A percentile compares a stretch with the other conserved stretches of the same genome.
phyloP scores from a whole-genome alignment of 2,113 vertebrate species.

The Syngnathus scovelli region DNA sequence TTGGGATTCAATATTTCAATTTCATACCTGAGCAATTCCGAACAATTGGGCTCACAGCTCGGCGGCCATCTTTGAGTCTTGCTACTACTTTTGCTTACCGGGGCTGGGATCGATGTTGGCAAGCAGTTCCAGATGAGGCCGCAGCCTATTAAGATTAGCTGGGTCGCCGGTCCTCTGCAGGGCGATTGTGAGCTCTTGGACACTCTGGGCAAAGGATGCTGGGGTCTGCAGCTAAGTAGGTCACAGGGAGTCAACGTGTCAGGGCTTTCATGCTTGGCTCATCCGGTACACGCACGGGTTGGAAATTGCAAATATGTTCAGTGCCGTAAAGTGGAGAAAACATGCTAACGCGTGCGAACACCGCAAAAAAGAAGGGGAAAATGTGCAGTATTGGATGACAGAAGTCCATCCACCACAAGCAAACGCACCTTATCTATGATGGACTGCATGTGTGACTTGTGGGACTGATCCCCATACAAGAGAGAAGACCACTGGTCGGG shows the following conservation, averaged over 20 bases:
- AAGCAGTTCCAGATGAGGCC: constrained; percentile 91
- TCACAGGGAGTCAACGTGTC: constrained; percentile 12
- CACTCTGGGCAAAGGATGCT: constrained; percentile 96
- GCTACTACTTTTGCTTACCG: constrained; percentile 64
- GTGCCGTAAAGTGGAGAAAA: too few species aligned
- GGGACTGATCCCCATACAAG: constrained; percentile 93
- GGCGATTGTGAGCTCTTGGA: constrained; percentile 97
- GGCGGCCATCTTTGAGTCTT: not conserved
- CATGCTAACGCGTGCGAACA: too few species aligned
- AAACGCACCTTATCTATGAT: constrained; percentile 93
- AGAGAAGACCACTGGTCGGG: constrained; percentile 98
- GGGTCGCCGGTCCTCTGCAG: constrained; percentile 96
- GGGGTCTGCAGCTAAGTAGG: constrained; percentile 91
- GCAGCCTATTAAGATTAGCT: constrained; percentile 91
- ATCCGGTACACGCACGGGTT: not conserved
- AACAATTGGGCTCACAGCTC: not conserved
- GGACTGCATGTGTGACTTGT: constrained; percentile 99
- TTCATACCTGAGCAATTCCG: not conserved
- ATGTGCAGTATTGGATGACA: too few species aligned
- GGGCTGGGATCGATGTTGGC: constrained; percentile 98
- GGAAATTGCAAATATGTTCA: not conserved
- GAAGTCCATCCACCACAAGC: not conserved
- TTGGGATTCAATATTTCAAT: not conserved
- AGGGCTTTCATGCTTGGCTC: not conserved
- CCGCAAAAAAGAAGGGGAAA: too few species aligned